Percentiles rank a stretch among this genome's conserved stretches.
Evolutionary conservation across 1,140 invertebrate genomes (phyloP).

Genomic region (Drosophila gunungcola): DNA sequence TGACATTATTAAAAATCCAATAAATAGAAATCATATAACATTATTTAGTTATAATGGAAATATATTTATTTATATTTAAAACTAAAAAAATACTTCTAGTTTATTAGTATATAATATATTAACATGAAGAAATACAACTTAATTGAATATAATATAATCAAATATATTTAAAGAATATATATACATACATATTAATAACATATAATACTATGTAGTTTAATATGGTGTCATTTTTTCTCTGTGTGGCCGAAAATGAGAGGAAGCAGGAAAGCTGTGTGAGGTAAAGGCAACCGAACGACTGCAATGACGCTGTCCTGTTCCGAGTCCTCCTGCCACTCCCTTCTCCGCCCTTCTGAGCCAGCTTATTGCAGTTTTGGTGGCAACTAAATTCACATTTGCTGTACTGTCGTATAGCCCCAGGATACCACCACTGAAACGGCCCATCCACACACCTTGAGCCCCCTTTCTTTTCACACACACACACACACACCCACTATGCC

Average conservation of each 20-base stretch:
- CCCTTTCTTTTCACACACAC: constrained; percentile 6
- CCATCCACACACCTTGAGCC: constrained; percentile 9
- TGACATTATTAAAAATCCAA: no score
- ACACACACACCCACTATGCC: not conserved
- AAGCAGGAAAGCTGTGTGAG: not conserved
- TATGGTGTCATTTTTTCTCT: not conserved
- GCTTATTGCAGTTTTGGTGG: constrained; percentile 50
- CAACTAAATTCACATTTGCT: constrained; percentile 79
- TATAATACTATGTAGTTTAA: no score
- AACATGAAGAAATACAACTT: no score
- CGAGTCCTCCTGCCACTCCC: constrained; percentile 2
- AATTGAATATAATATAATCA: no score
- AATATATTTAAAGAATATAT: no score
- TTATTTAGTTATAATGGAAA: no score
- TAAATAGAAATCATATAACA: no score
- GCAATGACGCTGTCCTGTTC: constrained; percentile 39
- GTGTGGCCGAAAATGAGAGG: constrained; percentile 4
- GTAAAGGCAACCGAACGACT: constrained; percentile 58
- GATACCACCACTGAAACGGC: constrained; percentile 31
- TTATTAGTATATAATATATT: no score
- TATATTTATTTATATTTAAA: no score
- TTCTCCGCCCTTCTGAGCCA: not conserved
- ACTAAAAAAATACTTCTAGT: no score
- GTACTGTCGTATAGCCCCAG: constrained; percentile 33
- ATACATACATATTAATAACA: not conserved